Evolutionary conservation across 2,888 invertebrate genomes (phyloP).

Genomic region (Fabriciana adippe): DNA sequence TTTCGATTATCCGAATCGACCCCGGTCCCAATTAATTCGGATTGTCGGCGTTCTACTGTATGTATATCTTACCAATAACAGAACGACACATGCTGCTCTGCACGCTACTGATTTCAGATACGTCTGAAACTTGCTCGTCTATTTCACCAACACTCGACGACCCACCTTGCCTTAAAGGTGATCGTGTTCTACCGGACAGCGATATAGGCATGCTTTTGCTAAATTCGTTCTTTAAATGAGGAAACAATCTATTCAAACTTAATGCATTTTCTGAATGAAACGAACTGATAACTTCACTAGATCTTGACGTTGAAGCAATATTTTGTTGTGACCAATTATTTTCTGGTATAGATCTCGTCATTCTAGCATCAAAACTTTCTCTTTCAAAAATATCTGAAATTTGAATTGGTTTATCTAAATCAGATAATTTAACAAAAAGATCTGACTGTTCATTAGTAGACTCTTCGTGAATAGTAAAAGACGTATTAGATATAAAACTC

Average conservation of each 20-base stretch:
- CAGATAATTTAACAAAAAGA: constrained; percentile 89
- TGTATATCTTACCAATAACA: constrained; percentile 66
- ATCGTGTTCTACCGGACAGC: constrained; percentile 58
- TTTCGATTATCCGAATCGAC: too few species aligned
- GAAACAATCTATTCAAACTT: constrained; percentile 84
- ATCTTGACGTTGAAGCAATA: constrained; percentile 80
- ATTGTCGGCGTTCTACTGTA: too few species aligned
- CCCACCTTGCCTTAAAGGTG: constrained; percentile 53
- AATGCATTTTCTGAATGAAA: constrained; percentile 81
- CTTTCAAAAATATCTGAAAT: constrained; percentile 57
- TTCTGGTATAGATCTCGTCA: constrained; percentile 87
- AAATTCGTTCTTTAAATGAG: constrained; percentile 80
- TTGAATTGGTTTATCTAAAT: constrained; percentile 86
- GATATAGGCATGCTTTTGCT: constrained; percentile 74
- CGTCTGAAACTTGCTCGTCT: constrained; percentile 77
- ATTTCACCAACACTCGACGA: constrained; percentile 60
- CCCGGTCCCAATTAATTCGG: too few species aligned
- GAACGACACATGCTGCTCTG: constrained; percentile 83
- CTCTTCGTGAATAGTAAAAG: constrained; percentile 48
- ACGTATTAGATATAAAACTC: constrained; percentile 27
- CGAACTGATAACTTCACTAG: constrained; percentile 83
- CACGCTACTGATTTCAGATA: constrained; percentile 80
- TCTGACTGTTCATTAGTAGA: constrained; percentile 47
- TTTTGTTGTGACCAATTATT: constrained; percentile 84
- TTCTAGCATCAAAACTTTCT: constrained; percentile 71